Evolutionary conservation across 2,888 invertebrate genomes (phyloP), one percentile per base, ranked within the genome.

Genomic region (Athalia circularis): DNA sequence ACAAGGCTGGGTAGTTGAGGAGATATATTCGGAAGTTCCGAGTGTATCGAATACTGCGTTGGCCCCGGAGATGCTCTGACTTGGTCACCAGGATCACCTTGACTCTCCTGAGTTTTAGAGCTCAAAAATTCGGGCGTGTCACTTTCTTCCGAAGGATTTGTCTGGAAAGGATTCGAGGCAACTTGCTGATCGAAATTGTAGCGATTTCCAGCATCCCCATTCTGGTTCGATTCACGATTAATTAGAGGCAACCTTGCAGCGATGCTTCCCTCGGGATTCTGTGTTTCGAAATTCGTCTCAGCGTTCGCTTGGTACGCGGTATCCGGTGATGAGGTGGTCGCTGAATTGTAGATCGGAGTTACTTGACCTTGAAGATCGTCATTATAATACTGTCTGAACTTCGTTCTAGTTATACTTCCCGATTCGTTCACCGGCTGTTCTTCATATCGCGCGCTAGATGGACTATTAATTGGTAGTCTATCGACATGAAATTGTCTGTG

Each of bases 1-100:
- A 94, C 92, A 45, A 94, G 87, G 0, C 93, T 92, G 1, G 94
- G 93, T 48, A 94, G 89, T 81, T 93, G 92, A 0, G 93, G 92
- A 13, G 92, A 93, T 64, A 93, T 90, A 0, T 92, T 90, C 1
- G 93, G 93, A 29, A 93, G 86, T 81, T 93, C 92, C 0, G 92
- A 91, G 3, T 93, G 92, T 59, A 93, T 84, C 77, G 91, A 92
- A 59, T 92, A 93, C 50, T 91, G 91, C 0, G 93, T 92, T 65
- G 92, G 86, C 8, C 86, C 87, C 11, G 81, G 79, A 54, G 43
- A 61, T 65, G 50, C 43, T 57, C 65, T 76, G 52, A 47, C 62
- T 59, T 65, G 78, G 50, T 29, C 75, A 15, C n/a, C 50, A 8
- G 6, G 61, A 64, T 7, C 50, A 47, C 13, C 15, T 68, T 52